Evolutionary conservation across 2,888 invertebrate genomes (phyloP).

Genomic region (Apodemia mormo): DNA sequence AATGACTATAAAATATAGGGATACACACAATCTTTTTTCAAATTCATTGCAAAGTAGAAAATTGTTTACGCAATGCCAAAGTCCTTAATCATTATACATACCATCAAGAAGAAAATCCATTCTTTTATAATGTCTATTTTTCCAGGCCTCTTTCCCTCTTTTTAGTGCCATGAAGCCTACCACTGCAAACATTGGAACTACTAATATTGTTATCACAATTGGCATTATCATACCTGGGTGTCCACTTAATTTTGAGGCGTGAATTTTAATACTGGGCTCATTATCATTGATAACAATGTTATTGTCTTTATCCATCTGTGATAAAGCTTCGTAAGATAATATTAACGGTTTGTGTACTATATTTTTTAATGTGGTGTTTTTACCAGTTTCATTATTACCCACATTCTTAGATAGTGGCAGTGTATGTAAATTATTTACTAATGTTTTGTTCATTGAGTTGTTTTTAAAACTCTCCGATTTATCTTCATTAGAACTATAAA

Average conservation of each 20-base stretch:
- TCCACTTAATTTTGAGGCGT: constrained; percentile 49
- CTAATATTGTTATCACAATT: constrained; percentile 87
- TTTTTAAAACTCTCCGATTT: constrained; percentile 29
- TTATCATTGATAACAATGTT: constrained; percentile 36
- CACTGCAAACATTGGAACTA: constrained; percentile 87
- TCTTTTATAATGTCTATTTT: constrained; percentile 91
- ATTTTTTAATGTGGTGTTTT: constrained; percentile 27
- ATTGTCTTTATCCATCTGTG: constrained; percentile 44
- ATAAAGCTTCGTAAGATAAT: constrained; percentile 54
- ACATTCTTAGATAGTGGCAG: constrained; percentile 25
- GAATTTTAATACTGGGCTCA: constrained; percentile 33
- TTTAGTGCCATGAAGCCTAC: constrained; percentile 85
- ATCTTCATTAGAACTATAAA: constrained; percentile 33
- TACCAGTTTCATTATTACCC: constrained; percentile 28
- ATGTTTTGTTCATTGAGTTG: constrained; percentile 21
- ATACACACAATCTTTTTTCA: too few species aligned
- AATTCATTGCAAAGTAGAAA: too few species aligned
- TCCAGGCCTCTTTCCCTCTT: constrained; percentile 91
- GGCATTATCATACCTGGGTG: constrained; percentile 87
- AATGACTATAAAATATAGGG: too few species aligned
- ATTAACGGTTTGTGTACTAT: constrained; percentile 55
- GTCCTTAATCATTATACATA: constrained; percentile 90
- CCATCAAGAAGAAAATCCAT: constrained; percentile 95
- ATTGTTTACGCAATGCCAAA: not conserved
- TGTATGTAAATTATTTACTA: constrained; percentile 22